Evolutionary conservation across 2,797 vertebrate genomes (phyloP).

Genomic region (Iguana delicatissima): DNA sequence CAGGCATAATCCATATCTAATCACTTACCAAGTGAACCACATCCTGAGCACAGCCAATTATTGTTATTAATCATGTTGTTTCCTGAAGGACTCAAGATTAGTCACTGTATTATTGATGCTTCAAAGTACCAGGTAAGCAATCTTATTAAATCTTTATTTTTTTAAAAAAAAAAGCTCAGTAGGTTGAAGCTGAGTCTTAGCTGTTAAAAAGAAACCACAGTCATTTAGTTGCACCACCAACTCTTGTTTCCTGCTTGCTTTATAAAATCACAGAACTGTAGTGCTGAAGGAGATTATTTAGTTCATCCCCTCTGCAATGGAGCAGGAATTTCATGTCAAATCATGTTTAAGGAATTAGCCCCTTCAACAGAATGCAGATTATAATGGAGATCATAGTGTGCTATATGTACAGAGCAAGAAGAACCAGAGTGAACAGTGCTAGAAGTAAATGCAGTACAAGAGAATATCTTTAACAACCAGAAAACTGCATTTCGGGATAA

Average conservation of each 20-base stretch:
- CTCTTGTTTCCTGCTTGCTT: fast-evolving
- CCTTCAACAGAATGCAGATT: not conserved
- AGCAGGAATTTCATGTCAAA: not conserved
- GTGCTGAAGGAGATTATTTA: not conserved
- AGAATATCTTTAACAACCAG: not conserved
- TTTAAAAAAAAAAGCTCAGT: not conserved
- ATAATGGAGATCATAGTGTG: not conserved
- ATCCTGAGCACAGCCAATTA: conserved; percentile 6
- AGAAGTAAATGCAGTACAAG: not conserved
- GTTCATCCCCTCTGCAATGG: not conserved
- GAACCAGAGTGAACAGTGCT: not conserved
- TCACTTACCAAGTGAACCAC: not conserved
- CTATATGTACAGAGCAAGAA: not conserved
- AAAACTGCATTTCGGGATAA: not conserved
- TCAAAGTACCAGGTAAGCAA: conserved; percentile 38
- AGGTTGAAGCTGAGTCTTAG: fast-evolving
- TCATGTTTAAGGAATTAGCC: not conserved
- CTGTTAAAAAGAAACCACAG: not conserved
- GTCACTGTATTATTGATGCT: not conserved
- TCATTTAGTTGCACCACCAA: not conserved
- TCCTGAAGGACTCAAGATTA: not conserved
- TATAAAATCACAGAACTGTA: not conserved
- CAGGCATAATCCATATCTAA: not conserved
- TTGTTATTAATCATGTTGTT: conserved; percentile 4
- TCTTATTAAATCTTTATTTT: not conserved